phyloP scores from a whole-genome alignment of 2,113 vertebrate species.

The Lipophrys pholis region DNA sequence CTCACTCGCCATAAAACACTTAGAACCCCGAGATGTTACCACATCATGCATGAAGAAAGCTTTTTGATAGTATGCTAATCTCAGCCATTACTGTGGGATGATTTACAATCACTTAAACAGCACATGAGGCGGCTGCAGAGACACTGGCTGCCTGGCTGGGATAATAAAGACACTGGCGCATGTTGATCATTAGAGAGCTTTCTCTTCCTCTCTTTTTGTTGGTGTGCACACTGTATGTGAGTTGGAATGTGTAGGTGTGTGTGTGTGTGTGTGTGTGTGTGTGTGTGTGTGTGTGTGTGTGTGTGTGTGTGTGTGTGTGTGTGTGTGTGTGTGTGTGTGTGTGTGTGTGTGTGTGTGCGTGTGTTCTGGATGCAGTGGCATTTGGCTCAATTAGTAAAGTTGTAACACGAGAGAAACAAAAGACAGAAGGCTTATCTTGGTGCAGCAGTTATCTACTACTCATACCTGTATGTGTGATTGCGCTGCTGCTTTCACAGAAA shows the following conservation, averaged over 20 bases:
- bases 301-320: constrained; percentile 23
- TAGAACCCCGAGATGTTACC: constrained; percentile 73
- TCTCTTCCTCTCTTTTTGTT: constrained; percentile 18
- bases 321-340: constrained; percentile 13
- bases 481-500: background rate
- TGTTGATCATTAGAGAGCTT: constrained; percentile 76
- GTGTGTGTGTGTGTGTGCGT: constrained; percentile 36
- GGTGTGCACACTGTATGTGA: constrained; percentile 16
- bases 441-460: constrained; percentile 10
- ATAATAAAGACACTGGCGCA: constrained; percentile 77
- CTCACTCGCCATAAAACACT: constrained; percentile 82
- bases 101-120: constrained; percentile 82
- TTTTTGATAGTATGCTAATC: constrained; percentile 86
- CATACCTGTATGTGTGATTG: constrained; percentile 32
- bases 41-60: constrained; percentile 81
- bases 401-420: constrained; percentile 70
- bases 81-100: constrained; percentile 74
- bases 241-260: constrained; percentile 21
- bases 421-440: constrained; percentile 57
- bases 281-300: constrained; percentile 9
- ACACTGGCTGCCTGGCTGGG: constrained; percentile 59
- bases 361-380: constrained; percentile 60
- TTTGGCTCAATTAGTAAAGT: constrained; percentile 76
- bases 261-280: constrained; percentile 43
- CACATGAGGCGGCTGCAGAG: constrained; percentile 57